These are phyloP conservation scores for Acrocephalus arundinaceus DNA, from an alignment of 2,113 vertebrate species.

Conservation along the genomic window DNA sequence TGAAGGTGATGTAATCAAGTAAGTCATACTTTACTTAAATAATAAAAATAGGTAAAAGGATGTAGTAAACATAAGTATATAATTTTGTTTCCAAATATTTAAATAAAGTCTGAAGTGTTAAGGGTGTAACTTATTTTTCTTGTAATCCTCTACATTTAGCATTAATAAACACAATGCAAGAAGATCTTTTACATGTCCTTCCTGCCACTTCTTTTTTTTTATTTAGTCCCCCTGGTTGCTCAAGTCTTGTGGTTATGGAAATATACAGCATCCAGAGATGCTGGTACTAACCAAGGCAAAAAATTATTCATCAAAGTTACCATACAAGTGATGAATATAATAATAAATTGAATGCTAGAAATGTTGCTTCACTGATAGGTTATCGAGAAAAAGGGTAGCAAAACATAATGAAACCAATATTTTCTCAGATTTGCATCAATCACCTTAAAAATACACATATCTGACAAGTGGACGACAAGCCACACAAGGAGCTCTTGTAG, in stretches of 20 bases:
- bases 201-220: not conserved
- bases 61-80: not conserved
- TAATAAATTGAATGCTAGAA: not conserved
- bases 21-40: not conserved
- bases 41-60: not conserved
- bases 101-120: not conserved
- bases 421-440: not conserved
- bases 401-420: not conserved
- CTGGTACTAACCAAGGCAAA: not conserved
- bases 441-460: not conserved
- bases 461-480: not conserved
- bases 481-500: not conserved
- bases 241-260: not conserved
- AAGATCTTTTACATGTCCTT: not conserved
- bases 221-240: not conserved
- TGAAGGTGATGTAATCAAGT: not conserved
- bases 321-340: not conserved
- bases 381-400: not conserved
- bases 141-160: not conserved
- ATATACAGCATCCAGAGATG: fast-evolving
- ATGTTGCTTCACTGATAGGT: not conserved
- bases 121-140: not conserved
- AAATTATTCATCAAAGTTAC: not conserved
- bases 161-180: not conserved
- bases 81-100: not conserved